phyloP scores from a whole-genome alignment of 1,140 invertebrate species.

The Drosophila grimshawi region DNA sequence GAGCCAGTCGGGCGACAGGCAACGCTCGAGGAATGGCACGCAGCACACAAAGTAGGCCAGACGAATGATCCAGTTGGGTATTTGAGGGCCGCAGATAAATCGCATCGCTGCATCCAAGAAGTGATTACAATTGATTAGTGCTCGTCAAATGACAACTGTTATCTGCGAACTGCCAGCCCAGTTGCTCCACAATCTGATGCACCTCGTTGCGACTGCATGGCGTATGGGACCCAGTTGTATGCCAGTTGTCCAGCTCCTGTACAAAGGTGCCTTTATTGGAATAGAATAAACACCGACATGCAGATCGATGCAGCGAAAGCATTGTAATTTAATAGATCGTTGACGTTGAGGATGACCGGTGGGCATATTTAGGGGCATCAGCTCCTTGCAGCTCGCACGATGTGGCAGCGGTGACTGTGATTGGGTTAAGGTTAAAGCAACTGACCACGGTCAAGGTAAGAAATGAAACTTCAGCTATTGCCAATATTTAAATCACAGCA shows the following conservation, averaged over 20 bases:
- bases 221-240: slow-evolving; percentile 96
- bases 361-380: slow-evolving; percentile 9
- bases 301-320: slow-evolving; percentile 92
- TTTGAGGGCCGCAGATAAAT: slow-evolving; percentile 95
- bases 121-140: slow-evolving; percentile 99
- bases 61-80: slow-evolving; percentile 98
- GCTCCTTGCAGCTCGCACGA: slow-evolving; percentile 27
- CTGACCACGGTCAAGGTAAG: background rate
- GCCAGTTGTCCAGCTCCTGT: slow-evolving; percentile 97
- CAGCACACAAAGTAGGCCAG: slow-evolving; percentile 97
- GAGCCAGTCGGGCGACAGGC: slow-evolving; percentile 87
- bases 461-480: too few relatives aligned
- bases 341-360: slow-evolving; percentile 60
- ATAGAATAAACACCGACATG: slow-evolving; percentile 96
- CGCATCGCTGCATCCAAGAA: slow-evolving; percentile 95
- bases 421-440: too few relatives aligned
- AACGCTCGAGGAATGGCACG: slow-evolving; percentile 97
- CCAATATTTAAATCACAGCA: background rate
- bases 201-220: slow-evolving; percentile 97
- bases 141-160: slow-evolving; percentile 98
- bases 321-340: slow-evolving; percentile 86
- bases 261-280: slow-evolving; percentile 96
- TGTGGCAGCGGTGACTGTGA: too few relatives aligned
- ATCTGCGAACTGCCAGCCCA: slow-evolving; percentile 98
- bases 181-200: slow-evolving; percentile 92